These are phyloP conservation scores for Thecophora atra DNA, from an alignment of 2,888 invertebrate genomes.

Conservation along the genomic window DNA sequence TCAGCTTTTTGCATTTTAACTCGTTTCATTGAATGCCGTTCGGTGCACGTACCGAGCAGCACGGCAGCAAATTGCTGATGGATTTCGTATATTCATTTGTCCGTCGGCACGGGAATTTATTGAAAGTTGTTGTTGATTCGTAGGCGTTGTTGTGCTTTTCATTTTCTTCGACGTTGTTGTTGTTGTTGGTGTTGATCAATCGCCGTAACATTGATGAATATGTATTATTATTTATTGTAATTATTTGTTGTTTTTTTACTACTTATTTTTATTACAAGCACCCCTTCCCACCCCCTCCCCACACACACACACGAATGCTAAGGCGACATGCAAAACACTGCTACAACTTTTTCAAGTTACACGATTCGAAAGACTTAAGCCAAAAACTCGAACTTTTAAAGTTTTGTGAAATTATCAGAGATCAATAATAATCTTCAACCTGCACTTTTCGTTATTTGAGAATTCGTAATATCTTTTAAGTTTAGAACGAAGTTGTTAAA, in stretches of 20 bases:
- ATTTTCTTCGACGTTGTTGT: background rate
- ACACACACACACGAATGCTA: background rate
- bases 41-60: background rate
- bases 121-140: background rate
- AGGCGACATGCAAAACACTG: too few relatives aligned
- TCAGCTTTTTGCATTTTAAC: constrained; percentile 5
- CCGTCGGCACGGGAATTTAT: background rate
- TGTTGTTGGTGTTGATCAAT: constrained; percentile 26
- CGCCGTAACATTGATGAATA: constrained; percentile 30
- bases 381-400: background rate
- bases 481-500: too few relatives aligned
- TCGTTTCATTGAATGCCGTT: background rate
- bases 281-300: too few relatives aligned
- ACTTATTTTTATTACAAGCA: constrained; percentile 16
- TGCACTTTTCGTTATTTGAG: too few relatives aligned
- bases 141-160: too few relatives aligned
- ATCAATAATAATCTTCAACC: too few relatives aligned
- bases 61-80: background rate
- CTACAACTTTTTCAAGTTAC: background rate
- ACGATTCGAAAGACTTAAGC: constrained; percentile 29
- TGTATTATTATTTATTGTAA: too few relatives aligned
- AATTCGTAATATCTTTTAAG: too few relatives aligned
- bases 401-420: background rate
- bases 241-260: constrained; percentile 12
- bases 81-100: too few relatives aligned